Conservation (phyloP, 2,888 invertebrate genomes). For the Metallyticus violacea region DNA sequence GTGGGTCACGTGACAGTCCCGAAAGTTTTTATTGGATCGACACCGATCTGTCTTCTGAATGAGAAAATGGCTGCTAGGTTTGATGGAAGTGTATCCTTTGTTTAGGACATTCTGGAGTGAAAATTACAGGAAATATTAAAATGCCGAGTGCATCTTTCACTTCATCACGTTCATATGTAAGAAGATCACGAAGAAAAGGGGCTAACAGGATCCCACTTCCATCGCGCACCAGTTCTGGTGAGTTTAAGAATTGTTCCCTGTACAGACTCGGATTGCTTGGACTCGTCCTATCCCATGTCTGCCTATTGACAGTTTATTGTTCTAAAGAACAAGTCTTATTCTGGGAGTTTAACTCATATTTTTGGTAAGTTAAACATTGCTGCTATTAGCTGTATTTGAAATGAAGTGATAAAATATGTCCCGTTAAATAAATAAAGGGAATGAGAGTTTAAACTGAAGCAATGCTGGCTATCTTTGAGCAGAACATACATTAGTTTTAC, state of each 20-base stretch:
- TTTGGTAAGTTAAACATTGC: background rate
- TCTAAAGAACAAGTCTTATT: background rate
- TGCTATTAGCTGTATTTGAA: background rate
- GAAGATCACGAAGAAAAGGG: constrained; percentile 89
- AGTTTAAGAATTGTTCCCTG: constrained; percentile 48
- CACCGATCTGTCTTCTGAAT: constrained; percentile 50
- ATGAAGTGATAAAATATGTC: background rate
- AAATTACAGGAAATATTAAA: constrained; percentile 46
- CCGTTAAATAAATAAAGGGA: background rate
- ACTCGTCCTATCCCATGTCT: constrained; percentile 30
- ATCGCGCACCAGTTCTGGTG: constrained; percentile 78
- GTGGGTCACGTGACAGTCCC: constrained; percentile 43
- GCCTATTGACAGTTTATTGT: constrained; percentile 29
- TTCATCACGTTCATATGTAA: constrained; percentile 87
- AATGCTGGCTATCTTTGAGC: background rate
- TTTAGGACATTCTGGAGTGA: constrained; percentile 54
- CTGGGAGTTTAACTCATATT: background rate
- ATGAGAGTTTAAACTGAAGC: background rate
- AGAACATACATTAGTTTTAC: background rate
- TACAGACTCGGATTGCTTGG: constrained; percentile 18
- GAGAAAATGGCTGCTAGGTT: constrained; percentile 77
- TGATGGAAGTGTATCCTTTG: constrained; percentile 80
- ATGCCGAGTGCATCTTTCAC: constrained; percentile 96
- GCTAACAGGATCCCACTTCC: constrained; percentile 81
- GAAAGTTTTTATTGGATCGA: constrained; percentile 38